These are phyloP conservation scores for Neomorphus geoffroyi DNA, from an alignment of 2,797 vertebrate species.

Conservation along the genomic window DNA sequence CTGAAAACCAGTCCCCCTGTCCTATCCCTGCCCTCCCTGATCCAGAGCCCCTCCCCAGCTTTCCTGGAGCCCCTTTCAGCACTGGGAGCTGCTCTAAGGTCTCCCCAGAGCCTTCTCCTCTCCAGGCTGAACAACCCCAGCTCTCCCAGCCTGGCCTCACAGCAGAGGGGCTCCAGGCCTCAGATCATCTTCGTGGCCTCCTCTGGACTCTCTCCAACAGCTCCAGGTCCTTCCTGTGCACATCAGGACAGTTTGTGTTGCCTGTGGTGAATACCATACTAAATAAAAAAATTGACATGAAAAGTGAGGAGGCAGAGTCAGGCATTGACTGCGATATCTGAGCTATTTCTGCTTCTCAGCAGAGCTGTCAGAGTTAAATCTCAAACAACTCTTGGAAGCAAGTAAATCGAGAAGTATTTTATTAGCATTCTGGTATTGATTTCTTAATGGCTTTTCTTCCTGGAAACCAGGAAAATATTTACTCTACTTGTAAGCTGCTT, in stretches of 20 bases:
- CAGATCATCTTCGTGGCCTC: too few relatives aligned
- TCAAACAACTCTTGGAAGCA: neutral
- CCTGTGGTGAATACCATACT: neutral
- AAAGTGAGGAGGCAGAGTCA: neutral
- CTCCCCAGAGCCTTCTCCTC: too few relatives aligned
- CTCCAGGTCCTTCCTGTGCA: too few relatives aligned
- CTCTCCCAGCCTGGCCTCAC: too few relatives aligned
- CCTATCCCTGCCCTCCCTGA: too few relatives aligned
- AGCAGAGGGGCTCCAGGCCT: too few relatives aligned
- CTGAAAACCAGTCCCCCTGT: too few relatives aligned
- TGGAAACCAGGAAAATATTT: slow-evolving; percentile 49
- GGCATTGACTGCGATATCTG: neutral
- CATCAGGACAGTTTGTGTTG: neutral
- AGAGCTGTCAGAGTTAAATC: slow-evolving; percentile 21
- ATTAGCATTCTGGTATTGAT: slow-evolving; percentile 55
- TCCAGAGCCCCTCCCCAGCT: too few relatives aligned
- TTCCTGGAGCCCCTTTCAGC: too few relatives aligned
- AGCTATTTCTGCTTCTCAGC: neutral
- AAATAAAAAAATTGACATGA: neutral
- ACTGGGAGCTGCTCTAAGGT: too few relatives aligned
- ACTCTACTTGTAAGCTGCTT: neutral
- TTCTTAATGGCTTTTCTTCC: slow-evolving; percentile 65
- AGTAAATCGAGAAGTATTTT: slow-evolving; percentile 29
- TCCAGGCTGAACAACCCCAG: too few relatives aligned
- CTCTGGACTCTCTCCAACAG: too few relatives aligned